Evolutionary conservation across 2,113 vertebrate species (phyloP).

Genomic region (Pomatorhinus ruficollis): DNA sequence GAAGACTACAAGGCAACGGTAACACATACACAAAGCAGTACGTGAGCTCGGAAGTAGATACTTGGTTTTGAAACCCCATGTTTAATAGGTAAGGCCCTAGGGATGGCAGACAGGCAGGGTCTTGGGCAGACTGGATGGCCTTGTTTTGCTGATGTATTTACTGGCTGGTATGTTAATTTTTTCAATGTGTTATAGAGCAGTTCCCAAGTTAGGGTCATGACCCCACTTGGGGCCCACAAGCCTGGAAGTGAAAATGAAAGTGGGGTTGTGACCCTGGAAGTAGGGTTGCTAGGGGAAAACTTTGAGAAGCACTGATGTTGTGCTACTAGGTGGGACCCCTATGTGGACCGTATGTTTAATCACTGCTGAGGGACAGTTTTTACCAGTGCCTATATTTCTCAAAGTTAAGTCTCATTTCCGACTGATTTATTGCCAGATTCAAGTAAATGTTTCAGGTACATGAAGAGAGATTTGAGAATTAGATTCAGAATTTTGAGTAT

Average conservation of each 20-base stretch:
- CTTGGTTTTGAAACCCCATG: background rate
- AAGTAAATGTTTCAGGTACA: background rate
- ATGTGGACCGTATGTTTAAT: background rate
- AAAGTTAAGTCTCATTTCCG: background rate
- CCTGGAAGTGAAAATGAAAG: slow-evolving; percentile 67
- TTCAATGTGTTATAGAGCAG: slow-evolving; percentile 52
- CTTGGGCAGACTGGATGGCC: background rate
- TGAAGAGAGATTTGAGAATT: background rate
- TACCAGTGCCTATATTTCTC: background rate
- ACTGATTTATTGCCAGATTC: background rate
- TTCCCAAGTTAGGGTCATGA: slow-evolving; percentile 43
- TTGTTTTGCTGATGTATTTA: slow-evolving; percentile 55
- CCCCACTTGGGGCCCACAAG: slow-evolving; percentile 59
- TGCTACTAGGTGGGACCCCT: slow-evolving; percentile 34
- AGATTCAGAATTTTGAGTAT: background rate
- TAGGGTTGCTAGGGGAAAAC: slow-evolving; percentile 25
- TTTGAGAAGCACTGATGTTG: slow-evolving; percentile 1
- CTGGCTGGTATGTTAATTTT: slow-evolving; percentile 61
- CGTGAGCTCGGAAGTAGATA: background rate
- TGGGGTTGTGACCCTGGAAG: slow-evolving; percentile 66
- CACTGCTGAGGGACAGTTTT: background rate
- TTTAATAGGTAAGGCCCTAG: background rate
- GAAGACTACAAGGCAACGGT: background rate
- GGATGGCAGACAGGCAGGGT: background rate
- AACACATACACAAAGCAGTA: background rate